Evolutionary conservation across 2,797 vertebrate species (phyloP).

Genomic region (Ambastaia sidthimunki): DNA sequence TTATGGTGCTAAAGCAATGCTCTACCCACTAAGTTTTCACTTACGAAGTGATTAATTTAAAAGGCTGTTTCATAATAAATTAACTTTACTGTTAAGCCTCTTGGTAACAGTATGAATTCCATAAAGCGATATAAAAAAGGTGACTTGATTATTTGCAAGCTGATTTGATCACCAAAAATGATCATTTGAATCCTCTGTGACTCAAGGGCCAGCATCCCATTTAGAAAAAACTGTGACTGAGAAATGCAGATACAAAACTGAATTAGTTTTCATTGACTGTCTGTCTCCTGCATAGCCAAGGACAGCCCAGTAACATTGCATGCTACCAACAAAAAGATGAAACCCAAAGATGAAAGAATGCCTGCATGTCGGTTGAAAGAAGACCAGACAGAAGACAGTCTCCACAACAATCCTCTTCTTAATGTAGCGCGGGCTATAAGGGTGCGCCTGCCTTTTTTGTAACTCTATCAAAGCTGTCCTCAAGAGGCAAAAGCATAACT

Average conservation of each 20-base stretch:
- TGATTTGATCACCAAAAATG: background rate
- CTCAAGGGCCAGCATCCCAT: slow-evolving; percentile 11
- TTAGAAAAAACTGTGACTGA: slow-evolving; percentile 2
- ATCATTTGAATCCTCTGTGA: background rate
- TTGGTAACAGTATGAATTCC: no score
- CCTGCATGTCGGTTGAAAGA: slow-evolving; percentile 77
- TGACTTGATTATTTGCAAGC: background rate
- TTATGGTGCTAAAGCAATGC: no score
- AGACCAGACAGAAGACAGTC: slow-evolving; percentile 71
- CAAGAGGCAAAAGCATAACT: slow-evolving; percentile 66
- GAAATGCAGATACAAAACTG: slow-evolving; percentile 38
- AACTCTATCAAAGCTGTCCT: slow-evolving; percentile 78
- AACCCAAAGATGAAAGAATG: slow-evolving; percentile 79
- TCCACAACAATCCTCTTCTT: slow-evolving; percentile 81
- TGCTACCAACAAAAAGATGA: slow-evolving; percentile 77
- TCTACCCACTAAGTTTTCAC: no score
- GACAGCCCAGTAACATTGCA: slow-evolving; percentile 66
- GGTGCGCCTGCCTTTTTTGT: slow-evolving; percentile 71
- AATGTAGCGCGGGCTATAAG: slow-evolving; percentile 78
- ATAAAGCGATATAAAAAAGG: no score
- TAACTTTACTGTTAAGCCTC: no score
- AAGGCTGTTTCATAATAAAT: no score
- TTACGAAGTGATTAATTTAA: no score
- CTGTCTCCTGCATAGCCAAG: slow-evolving; percentile 26
- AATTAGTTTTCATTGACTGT: no score